These are phyloP conservation scores for Pollachius pollachius DNA, from an alignment of 2,113 vertebrate species.

Conservation along the genomic window DNA sequence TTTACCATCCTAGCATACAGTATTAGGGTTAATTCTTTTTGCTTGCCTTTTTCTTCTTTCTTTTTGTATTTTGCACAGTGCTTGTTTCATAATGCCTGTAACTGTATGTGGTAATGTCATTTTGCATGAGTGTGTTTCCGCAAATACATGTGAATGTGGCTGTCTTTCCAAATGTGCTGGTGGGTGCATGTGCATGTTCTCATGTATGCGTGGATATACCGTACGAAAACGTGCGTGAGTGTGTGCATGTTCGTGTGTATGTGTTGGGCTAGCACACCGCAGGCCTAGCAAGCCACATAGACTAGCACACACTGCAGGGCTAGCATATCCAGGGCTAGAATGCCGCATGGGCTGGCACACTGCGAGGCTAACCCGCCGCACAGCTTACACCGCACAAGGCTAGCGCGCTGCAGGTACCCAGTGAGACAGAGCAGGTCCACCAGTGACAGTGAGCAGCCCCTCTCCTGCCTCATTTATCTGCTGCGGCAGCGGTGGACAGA, in stretches of 20 bases:
- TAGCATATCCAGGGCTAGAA: too few relatives aligned
- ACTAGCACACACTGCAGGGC: slow-evolving; percentile 36
- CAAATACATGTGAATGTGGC: too few relatives aligned
- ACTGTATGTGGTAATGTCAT: too few relatives aligned
- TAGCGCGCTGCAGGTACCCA: slow-evolving; percentile 66
- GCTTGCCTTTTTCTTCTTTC: not conserved
- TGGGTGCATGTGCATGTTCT: slow-evolving; percentile 17
- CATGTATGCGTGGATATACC: not conserved
- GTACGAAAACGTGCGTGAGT: slow-evolving; percentile 5
- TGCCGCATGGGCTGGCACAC: slow-evolving; percentile 59
- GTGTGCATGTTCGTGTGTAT: slow-evolving; percentile 10
- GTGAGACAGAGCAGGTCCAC: slow-evolving; percentile 71
- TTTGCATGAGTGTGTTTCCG: too few relatives aligned
- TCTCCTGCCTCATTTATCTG: slow-evolving; percentile 75
- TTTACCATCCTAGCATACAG: too few relatives aligned
- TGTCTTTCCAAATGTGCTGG: not conserved
- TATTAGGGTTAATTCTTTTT: too few relatives aligned
- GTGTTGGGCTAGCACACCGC: not conserved
- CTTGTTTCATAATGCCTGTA: too few relatives aligned
- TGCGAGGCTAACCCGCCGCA: slow-evolving; percentile 38
- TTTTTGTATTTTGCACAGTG: not conserved
- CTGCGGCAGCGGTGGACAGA: slow-evolving; percentile 71
- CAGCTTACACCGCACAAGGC: slow-evolving; percentile 37
- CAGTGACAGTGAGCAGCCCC: slow-evolving; percentile 69
- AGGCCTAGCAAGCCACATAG: slow-evolving; percentile 28